A percentile compares a stretch with the other conserved stretches of the same genome.
Conservation (phyloP, 2,888 invertebrate species). For the Julus scandinavius region DNA sequence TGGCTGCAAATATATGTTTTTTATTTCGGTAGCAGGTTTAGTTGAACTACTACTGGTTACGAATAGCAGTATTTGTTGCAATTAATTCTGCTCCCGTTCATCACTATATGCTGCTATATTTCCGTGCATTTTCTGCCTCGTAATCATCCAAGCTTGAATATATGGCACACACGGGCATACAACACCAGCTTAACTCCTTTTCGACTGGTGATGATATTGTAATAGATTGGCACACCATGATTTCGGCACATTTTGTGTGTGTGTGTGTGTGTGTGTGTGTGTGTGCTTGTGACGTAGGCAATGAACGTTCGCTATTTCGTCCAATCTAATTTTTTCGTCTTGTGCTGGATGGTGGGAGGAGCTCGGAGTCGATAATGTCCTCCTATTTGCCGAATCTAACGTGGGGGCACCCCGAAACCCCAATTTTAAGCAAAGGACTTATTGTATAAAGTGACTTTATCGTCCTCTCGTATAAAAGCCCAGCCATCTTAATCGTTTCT, state of each 20-base stretch:
- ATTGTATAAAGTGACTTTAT: background rate
- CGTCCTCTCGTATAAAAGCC: slow-evolving; percentile 47
- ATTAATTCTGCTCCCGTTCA: slow-evolving; percentile 3
- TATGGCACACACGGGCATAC: background rate
- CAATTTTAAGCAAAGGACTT: slow-evolving; percentile 35
- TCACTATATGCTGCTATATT: background rate
- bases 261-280: too few relatives aligned
- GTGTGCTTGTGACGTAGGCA: background rate
- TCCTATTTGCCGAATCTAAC: background rate
- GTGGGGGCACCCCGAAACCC: slow-evolving; percentile 1
- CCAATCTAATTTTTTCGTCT: slow-evolving; percentile 15
- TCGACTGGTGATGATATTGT: slow-evolving; percentile 2
- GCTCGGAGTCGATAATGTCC: background rate
- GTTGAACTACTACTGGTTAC: background rate
- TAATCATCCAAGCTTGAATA: slow-evolving; percentile 21
- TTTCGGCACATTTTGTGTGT: slow-evolving; percentile 21
- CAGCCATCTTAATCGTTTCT: background rate
- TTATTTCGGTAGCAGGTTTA: background rate
- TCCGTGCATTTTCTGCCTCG: background rate
- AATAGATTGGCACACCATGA: slow-evolving; percentile 20
- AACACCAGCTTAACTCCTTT: background rate
- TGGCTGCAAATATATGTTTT: background rate
- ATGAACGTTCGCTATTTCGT: slow-evolving; percentile 5
- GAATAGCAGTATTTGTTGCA: background rate
- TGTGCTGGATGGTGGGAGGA: slow-evolving; percentile 12